Evolutionary conservation across 2,113 vertebrate species (phyloP), one percentile per base, ranked within the genome.

Genomic region (Mesocricetus auratus): DNA sequence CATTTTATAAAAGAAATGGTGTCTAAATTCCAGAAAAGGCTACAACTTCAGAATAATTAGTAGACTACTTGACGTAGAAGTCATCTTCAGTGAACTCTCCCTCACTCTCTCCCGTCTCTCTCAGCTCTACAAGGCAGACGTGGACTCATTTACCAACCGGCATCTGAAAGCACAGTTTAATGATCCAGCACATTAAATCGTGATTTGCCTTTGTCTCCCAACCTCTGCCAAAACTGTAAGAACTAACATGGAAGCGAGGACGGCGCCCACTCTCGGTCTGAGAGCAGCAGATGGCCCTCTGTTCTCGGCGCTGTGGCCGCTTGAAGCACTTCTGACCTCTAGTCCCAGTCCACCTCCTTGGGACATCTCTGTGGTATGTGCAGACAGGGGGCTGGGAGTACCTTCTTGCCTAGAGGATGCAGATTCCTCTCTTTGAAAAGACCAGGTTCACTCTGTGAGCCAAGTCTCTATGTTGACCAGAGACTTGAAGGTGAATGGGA

Each of bases 1-100:
- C 50, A 88, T 94, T 94, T 91, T 53, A 71, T 78, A 60, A 94
- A 91, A 96, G n/a, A 89, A 78, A 93, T 68, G 33, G 60, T 77
- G 22, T 42, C 83, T 50, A 95, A 92, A 93, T 45, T 86, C 45
- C 64, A 91, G 78, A 91, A 93, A 93, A 89, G 60, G n/a, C 73
- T 47, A 69, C 19, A 39, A 85, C 85, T 60, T 88, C 74, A 83
- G 62, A 78, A 91, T 21, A 89, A 96, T 31, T 50, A 36, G 50
- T 79, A 89, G 36, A 33, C 8, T 50, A 75, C 45, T 86, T 33
- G 33, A 62, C 26, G 16, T 36, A 78, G 62, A 82, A n/a, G 62
- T 85, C 26, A 85, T 53, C 68, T 62, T 90, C 62, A 29, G 82
- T 68, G 69, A 95, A 89, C 86, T 85, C 66, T 94, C 69, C 29